Evolutionary conservation across 2,113 vertebrate genomes (phyloP).

Genomic region (Corythornis madagascariensis): DNA sequence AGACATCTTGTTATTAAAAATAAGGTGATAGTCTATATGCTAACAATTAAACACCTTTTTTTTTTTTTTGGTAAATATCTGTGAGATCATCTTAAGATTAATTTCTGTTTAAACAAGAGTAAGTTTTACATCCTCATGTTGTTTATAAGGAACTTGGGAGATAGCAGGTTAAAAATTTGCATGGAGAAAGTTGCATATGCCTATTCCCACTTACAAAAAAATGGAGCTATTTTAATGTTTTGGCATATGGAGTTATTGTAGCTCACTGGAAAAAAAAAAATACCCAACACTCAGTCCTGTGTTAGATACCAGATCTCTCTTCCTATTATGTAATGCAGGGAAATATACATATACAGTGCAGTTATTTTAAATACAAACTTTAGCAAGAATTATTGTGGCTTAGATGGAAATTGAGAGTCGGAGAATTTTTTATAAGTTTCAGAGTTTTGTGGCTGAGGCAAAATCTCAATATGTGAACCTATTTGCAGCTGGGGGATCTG

Average conservation of each 20-base stretch:
- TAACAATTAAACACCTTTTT: background rate
- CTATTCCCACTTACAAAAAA: constrained; percentile 32
- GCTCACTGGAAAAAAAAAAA: constrained; percentile 16
- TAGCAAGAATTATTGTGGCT: background rate
- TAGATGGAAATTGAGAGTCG: constrained; percentile 19
- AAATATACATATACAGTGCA: constrained; percentile 17
- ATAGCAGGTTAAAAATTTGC: background rate
- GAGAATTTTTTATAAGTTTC: constrained; percentile 43
- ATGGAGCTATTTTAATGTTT: constrained; percentile 42
- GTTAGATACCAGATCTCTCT: constrained; percentile 38
- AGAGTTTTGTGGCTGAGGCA: constrained; percentile 37
- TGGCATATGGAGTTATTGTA: constrained; percentile 49
- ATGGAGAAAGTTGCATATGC: background rate
- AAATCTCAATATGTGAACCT: constrained; percentile 73
- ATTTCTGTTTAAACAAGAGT: background rate
- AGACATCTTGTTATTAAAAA: background rate
- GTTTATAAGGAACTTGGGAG: background rate
- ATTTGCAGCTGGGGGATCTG: constrained; percentile 66
- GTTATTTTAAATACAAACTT: constrained; percentile 57
- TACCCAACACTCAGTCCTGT: background rate
- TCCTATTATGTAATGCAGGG: constrained; percentile 26
- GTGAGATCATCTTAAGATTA: background rate
- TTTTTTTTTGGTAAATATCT: background rate
- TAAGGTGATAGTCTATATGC: background rate
- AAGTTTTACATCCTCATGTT: background rate